Evolutionary conservation across 37 sponge, comb jelly and placozoan genomes (phyloP).

Genomic region (Agelas oroides): DNA sequence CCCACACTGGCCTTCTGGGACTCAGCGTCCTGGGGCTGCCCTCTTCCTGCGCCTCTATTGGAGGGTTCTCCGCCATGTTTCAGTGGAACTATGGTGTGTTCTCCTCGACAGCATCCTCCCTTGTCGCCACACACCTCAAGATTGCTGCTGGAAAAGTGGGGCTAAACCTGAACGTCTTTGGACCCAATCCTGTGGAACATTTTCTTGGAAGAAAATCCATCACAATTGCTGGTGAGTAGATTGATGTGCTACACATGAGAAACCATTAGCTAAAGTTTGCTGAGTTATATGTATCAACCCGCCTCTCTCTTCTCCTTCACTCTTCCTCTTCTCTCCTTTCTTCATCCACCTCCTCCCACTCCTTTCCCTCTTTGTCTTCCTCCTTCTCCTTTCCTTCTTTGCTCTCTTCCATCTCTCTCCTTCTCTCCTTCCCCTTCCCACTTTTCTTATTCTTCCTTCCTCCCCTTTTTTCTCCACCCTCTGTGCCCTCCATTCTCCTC

Average conservation of each 20-base stretch:
- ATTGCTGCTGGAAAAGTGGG: conserved; percentile 83
- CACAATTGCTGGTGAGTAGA: conserved; percentile 22
- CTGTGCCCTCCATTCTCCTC: no score
- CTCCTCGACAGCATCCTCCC: conserved; percentile 73
- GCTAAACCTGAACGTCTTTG: conserved; percentile 83
- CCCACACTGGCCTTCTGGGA: conserved; percentile 76
- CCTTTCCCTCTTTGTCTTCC: no score
- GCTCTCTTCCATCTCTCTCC: no score
- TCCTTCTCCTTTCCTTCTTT: no score
- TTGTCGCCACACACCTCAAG: conserved; percentile 56
- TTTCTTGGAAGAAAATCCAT: conserved; percentile 73
- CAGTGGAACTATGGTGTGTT: conserved; percentile 90
- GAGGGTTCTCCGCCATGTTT: conserved; percentile 65
- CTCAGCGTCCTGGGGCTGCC: conserved; percentile 67
- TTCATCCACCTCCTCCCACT: no score
- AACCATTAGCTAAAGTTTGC: background rate
- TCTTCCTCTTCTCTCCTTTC: no score
- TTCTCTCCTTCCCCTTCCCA: no score
- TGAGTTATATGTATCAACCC: no score
- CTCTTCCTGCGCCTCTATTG: conserved; percentile 70
- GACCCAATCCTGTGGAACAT: conserved; percentile 88
- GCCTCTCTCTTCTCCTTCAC: no score
- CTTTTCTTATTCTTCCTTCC: no score
- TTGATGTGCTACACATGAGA: background rate
- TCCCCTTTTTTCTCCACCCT: no score